Evolutionary conservation across 1,140 invertebrate species (phyloP).

Genomic region (Gryllus bimaculatus): DNA sequence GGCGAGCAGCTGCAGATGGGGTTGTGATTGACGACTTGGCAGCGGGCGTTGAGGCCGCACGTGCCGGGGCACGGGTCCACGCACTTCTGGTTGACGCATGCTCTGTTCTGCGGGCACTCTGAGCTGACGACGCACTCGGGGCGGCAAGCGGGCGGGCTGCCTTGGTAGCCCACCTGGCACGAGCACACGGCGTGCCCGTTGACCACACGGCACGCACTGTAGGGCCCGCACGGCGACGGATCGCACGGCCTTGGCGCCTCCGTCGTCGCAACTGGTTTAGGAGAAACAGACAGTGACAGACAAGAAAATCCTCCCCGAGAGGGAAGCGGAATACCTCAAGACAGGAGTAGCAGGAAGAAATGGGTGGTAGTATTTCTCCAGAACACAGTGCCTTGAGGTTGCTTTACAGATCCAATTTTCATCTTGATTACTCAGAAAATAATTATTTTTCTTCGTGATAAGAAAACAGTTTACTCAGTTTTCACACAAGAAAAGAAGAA

Average conservation of each 20-base stretch:
- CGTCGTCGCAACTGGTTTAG: constrained; percentile 8
- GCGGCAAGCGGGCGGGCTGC: constrained; percentile 35
- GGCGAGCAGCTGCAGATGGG: constrained; percentile 48
- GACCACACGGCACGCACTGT: constrained; percentile 53
- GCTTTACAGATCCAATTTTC: too few species aligned
- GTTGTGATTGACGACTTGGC: constrained; percentile 48
- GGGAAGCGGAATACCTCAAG: neutral
- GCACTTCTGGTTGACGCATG: constrained; percentile 43
- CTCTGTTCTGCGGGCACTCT: constrained; percentile 36
- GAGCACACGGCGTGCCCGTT: constrained; percentile 39
- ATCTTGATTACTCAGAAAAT: too few species aligned
- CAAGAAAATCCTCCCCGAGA: neutral
- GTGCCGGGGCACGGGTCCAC: constrained; percentile 38
- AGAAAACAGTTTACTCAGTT: too few species aligned
- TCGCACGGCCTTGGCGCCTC: constrained; percentile 49
- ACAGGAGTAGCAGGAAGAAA: too few species aligned
- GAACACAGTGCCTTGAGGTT: too few species aligned
- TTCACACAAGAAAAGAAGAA: too few species aligned
- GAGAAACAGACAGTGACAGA: constrained; percentile 14
- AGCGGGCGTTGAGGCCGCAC: constrained; percentile 46
- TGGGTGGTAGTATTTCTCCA: too few species aligned
- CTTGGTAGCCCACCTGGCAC: constrained; percentile 50
- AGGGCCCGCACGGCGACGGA: constrained; percentile 66
- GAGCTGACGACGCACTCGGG: constrained; percentile 39
- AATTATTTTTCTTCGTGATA: too few species aligned